Base-by-base conservation (phyloP, 2,888 invertebrate genomes). In the Gryllus longicercus region DNA sequence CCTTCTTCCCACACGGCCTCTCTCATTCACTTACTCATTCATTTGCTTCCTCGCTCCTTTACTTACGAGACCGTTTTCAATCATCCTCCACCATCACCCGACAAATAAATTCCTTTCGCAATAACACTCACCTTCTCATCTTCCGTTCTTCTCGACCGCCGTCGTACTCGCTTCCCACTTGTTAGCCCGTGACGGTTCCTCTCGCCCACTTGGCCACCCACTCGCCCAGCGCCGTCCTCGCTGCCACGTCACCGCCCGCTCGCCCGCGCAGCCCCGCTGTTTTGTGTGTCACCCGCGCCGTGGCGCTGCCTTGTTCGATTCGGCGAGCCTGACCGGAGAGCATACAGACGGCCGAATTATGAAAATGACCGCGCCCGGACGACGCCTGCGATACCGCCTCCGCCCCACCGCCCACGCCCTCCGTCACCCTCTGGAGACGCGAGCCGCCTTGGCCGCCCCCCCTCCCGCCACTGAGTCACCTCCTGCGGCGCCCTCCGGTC, bases 281-380 rank as follows among this genome's bases (percentile, higher is more conserved):
- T 82, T 82, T 82, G 80, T 81, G 82, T 81, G 82, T 82, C 82
- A 80, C 81, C 78, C 76, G 77, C 49, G 74, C 76, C 51, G 78
- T 78, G 50, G 76, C 78, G 80, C 51, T 76, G 77, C 77, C 79
- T 79, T 79, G 79, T 79, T 81, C 81, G 81, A 81, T 81, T 79
- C 79, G 75, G 76, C 38, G 75, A 16, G 81, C 75, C 77, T 86
- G 86, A 85, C 85, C 86, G 85, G 85, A 85, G 87, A 87, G 90
- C 89, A 90, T 90, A 90, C 89, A 90, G 89, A 90, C 89, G 89
- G 88, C 88, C 87, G 87, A 90, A 90, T 90, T 90, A 90, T 90
- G 89, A 90, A 90, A 90, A 90, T 90, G 87, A 88, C 86, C 78
- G 77, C 76, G 80, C n/a, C 16, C 63, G 14, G 14, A 18, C 16